Evolutionary conservation across 1,140 invertebrate species (phyloP), one percentile per base, ranked within the genome.

Genomic region (Drosophila albomicans): DNA sequence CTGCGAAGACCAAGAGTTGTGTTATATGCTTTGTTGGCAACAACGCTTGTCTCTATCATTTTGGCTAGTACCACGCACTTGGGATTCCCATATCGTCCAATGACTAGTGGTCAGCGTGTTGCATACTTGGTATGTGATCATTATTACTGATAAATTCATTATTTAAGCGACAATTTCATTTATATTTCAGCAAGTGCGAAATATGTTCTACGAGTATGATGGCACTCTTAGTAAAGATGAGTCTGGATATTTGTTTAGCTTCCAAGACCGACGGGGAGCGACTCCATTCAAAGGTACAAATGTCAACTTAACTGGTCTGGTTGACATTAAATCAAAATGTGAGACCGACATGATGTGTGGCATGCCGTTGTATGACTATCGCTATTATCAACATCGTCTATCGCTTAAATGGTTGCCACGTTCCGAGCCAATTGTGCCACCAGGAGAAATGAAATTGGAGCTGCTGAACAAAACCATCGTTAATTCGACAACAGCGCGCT

Each of bases 41-140:
- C 95, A 1, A 82, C 95, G 11, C 66, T 59, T 1, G 25, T 82
- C 5, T 25, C 56, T 3, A 30, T 93, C 93, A 94, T 89, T 94
- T 93, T 95, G 52, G 90, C 95, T 43, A 93, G 95, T 43, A 91
- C 95, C 38, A 95, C 95, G 6, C 94, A 95, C 1, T 82, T 96
- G 45, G 96, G 96, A 43, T 97, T 97, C 92, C 96, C 96, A 1
- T 97, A 96, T 82, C 95, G 94, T 61, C 94, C 94, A 3, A 94
- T 95, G 49, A 94, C 95, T 13, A 94, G 95, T 32, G 95, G 95
- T 2, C 94, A 96, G 91, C 92, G 96, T 65, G 94, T 95, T 78
- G 95, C 95, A 93, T 93, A 96, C 63, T 91, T 94, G 81, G 95
- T 96, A 93, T 94, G 92, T 80, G 5, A 30, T 3, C 2, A 6